Base-by-base conservation (phyloP, 1,140 invertebrate species). In the Microplitis mediator region DNA sequence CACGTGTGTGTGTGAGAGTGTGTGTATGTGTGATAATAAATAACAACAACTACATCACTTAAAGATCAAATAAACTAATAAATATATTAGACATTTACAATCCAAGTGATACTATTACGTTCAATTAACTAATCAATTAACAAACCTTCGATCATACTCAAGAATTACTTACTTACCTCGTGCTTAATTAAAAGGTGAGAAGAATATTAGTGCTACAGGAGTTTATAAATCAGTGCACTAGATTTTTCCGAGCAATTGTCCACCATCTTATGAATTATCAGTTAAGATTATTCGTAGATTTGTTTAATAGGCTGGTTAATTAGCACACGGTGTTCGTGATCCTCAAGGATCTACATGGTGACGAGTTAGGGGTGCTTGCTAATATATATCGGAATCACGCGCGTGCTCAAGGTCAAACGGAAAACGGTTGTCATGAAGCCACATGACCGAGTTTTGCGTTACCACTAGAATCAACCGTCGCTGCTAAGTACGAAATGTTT, bases 1-100 rank as follows among this genome's bases (percentile, higher is more conserved):
- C 75, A 74, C 56, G 74, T 62, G 63, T 31, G 52, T 51, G 39
- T 39, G 36, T 45, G 39, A 9, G 39, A 9, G 11, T 34, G 45
- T 35, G n/a, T 58, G 9, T 56, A 56, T 58, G 66, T 58, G 66
- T 36, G n/a, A 32, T 11, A 60, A 50, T 9, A 32, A 65, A 31
- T 3, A 13, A 35, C 3, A 39, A 52, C 39, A 13, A 50, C 9
- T 31, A 11, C 31, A 4, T 50, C 16, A 36, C 5, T 9, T 32
- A 14, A 31, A 51, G 11, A 31, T 14, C 23, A 31, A 23, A 16
- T 65, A 4, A 23, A 45, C 39, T 9, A 45, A 6, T 45, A 45
- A 45, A 6, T 45, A 45, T 45, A 45, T 45, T 45, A 9, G 6
- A 8, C 39, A 8, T 9, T 3, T 9, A 0, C 11, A 45, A 45